Evolutionary conservation across 2,888 invertebrate genomes (phyloP), one percentile per base, ranked within the genome.

Genomic region (Axea sp.): DNA sequence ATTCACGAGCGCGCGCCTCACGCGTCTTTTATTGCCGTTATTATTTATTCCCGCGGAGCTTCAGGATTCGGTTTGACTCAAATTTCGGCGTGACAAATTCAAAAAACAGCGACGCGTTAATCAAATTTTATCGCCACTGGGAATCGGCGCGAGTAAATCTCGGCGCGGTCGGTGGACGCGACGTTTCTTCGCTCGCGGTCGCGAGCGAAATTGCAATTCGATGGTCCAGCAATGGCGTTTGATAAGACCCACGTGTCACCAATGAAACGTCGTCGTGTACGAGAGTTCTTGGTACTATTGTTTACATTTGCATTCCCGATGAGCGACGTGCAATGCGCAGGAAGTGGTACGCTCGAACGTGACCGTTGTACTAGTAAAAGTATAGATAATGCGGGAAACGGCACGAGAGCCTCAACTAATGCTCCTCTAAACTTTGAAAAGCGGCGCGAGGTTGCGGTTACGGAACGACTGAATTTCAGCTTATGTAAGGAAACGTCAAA

Each of bases 341-440:
- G 83, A 84, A 83, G 82, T 80, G 77, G 81, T 82, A 80, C 80
- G 81, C 82, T 80, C 81, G 83, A 81, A 83, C 84, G 84, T 83
- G 84, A 84, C 81, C 80, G 81, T 79, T 76, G 77, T 80, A 76
- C 78, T 68, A 77, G 79, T 75, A 75, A 78, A 77, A 77, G 78
- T 78, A 81, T 78, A 82, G 81, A 81, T 80, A 82, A 82, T 80
- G 77, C 79, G 78, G 74, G 71, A 77, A 76, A 69, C 49, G 51
- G 64, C 60, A 51, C 51, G 65, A 53, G 60, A 57, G 59, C 64
- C 45, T 57, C 33, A 17, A 57, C 30, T 60, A 47, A 45, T 51
- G 33, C 57, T 49, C 31, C 24, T 55, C 55, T 59, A 39, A 69
- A 37, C 39, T 68, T 41, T 26, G 33, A 64, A 60, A 73, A 62